Evolutionary conservation across 2,113 vertebrate species (phyloP), one percentile per base, ranked within the genome.

Genomic region (Hippocampus abdominalis): DNA sequence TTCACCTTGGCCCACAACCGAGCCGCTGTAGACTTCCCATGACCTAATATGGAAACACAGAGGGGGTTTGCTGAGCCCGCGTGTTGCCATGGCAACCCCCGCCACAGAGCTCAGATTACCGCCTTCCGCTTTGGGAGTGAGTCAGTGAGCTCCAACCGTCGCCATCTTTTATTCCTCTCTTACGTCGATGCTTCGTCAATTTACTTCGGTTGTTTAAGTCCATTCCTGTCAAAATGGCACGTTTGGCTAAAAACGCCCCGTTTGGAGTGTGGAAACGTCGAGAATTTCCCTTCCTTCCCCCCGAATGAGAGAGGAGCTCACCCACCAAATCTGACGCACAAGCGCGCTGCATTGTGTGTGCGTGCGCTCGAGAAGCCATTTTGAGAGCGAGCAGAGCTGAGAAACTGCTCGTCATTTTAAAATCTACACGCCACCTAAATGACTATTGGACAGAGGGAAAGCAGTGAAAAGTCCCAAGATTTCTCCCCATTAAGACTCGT

Each of bases 341-440:
- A 85, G 71, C 77, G 57, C 27, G 84, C 79, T 80, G 77, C 81
- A 81, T 89, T 71, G 75, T 32, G 65, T 67, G 46, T 64, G 39
- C 13, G 61, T 8, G 61, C 1, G 62, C 12, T 4, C 7, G 73
- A 90, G 90, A 84, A 91, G 92, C 92, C 92, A 93, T 93, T 92
- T 93, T 93, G 91, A 92, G 86, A 86, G 67, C 70, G 84, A 88
- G 84, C 80, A 82, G 82, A 87, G 85, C 84, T 87, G 81, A 90
- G 82, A 90, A 86, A 84, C 87, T 89, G 86, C 78, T 88, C 87
- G 83, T 53, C 84, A 79, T 81, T 81, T 74, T 77, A 68, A 69
- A 79, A 76, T 54, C 68, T 73, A 69, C 49, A 70, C 51, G 27
- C 32, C 76, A 75, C 76, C 61, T 48, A 59, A 65, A 79, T 80